These are phyloP conservation scores for Drosophila ercepeae DNA, from an alignment of 1,140 invertebrate species.

Conservation along the genomic window DNA sequence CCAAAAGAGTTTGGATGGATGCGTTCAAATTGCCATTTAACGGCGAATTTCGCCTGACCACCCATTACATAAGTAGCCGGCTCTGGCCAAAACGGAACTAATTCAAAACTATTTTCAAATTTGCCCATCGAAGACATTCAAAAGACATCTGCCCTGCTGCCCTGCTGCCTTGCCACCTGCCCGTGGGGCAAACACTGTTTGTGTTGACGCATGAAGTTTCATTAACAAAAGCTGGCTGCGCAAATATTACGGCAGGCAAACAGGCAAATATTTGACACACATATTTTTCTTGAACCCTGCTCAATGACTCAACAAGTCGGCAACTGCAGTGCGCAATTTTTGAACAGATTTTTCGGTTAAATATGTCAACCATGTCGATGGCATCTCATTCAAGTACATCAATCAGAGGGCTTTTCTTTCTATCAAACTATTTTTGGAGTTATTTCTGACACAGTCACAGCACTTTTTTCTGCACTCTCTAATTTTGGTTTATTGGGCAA, in stretches of 20 bases:
- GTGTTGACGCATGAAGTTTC: slow-evolving; percentile 26
- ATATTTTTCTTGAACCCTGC: slow-evolving; percentile 41
- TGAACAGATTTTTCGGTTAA: slow-evolving; percentile 8
- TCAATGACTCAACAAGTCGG: slow-evolving; percentile 52
- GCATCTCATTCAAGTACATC: slow-evolving; percentile 2
- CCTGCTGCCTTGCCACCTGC: not conserved
- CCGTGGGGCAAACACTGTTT: slow-evolving; percentile 1
- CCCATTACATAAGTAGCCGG: slow-evolving; percentile 65
- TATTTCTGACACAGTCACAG: slow-evolving; percentile 1
- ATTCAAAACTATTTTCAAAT: slow-evolving; percentile 35
- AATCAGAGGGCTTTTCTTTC: not conserved
- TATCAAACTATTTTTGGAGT: not conserved
- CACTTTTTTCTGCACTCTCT: slow-evolving; percentile 23
- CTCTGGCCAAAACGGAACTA: slow-evolving; percentile 65
- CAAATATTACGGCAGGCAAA: slow-evolving; percentile 37
- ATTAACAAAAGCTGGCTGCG: slow-evolving; percentile 45
- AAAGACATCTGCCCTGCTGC: slow-evolving; percentile 14
- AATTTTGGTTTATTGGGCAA: slow-evolving; percentile 45
- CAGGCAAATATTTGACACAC: slow-evolving; percentile 62
- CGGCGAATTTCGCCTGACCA: slow-evolving; percentile 57
- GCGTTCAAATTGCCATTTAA: slow-evolving; percentile 48
- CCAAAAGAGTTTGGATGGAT: slow-evolving; percentile 43
- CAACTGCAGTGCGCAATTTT: slow-evolving; percentile 41
- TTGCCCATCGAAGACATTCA: slow-evolving; percentile 7
- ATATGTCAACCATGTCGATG: slow-evolving; percentile 29